phyloP scores from a whole-genome alignment of 2,113 vertebrate genomes.

The Cyprinodon variegatus region DNA sequence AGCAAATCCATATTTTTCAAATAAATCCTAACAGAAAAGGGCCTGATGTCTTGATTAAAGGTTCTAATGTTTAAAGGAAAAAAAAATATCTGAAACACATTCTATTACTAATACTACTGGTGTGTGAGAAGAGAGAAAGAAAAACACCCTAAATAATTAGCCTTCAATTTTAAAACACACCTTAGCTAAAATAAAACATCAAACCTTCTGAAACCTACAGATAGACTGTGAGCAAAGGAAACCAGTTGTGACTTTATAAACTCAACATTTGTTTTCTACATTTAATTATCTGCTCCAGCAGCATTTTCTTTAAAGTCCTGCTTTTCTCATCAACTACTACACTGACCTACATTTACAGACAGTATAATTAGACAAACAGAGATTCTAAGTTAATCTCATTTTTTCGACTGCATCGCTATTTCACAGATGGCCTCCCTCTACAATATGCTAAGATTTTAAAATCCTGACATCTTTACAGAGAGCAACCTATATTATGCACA shows the following conservation, averaged over 20 bases:
- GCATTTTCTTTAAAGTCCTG: neutral
- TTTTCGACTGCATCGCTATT: neutral
- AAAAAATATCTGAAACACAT: neutral
- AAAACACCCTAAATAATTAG: too few relatives aligned
- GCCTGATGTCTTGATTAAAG: neutral
- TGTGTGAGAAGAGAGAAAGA: too few relatives aligned
- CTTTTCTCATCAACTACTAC: constrained; percentile 45
- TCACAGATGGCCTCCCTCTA: neutral
- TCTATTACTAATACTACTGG: too few relatives aligned
- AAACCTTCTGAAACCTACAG: too few relatives aligned
- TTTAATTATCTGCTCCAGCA: neutral
- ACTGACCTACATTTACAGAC: constrained; percentile 60
- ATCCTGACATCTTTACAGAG: neutral
- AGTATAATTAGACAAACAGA: constrained; percentile 12
- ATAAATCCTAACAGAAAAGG: neutral
- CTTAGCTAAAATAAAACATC: neutral
- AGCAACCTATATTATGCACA: too few relatives aligned
- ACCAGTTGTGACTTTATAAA: neutral
- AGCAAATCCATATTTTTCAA: too few relatives aligned
- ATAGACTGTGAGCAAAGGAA: too few relatives aligned
- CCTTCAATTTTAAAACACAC: neutral
- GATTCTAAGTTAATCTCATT: neutral
- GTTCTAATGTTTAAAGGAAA: neutral
- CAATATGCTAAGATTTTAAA: neutral
- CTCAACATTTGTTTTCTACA: neutral